A percentile compares a stretch with the other conserved stretches of the same genome.
Evolutionary conservation across 2,797 vertebrate genomes (phyloP).

Genomic region (Scolopax rusticola): DNA sequence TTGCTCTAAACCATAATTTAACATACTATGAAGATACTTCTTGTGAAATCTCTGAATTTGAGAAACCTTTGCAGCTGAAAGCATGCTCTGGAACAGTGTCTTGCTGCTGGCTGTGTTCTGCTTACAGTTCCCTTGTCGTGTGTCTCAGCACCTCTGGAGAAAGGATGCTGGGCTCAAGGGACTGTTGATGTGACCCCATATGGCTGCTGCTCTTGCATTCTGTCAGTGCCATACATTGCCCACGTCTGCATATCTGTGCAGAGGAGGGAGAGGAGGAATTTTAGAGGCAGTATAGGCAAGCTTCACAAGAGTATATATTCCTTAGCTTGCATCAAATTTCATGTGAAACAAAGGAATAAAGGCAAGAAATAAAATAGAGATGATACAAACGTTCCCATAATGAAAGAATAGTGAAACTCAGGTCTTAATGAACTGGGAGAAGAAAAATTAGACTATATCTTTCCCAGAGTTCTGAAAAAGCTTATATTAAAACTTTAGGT

Average conservation of each 20-base stretch:
- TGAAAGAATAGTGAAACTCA: neutral
- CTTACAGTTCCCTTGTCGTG: neutral
- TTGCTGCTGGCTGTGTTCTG: neutral
- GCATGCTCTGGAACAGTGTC: neutral
- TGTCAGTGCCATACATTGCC: neutral
- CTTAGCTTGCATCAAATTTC: neutral
- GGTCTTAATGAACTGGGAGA: neutral
- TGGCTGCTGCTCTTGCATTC: neutral
- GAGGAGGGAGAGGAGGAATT: neutral
- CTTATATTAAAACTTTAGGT: neutral
- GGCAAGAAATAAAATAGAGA: neutral
- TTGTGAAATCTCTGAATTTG: neutral
- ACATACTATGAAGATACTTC: neutral
- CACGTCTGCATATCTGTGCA: neutral
- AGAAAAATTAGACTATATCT: neutral
- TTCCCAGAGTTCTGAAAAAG: neutral
- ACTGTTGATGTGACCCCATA: neutral
- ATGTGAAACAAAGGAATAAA: neutral
- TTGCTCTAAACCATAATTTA: neutral
- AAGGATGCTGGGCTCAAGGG: neutral
- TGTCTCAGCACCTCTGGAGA: neutral
- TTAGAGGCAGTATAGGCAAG: neutral
- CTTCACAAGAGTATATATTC: neutral
- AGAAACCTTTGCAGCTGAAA: neutral
- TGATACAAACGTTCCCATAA: neutral